Base-by-base conservation (phyloP, 2,797 vertebrate genomes). In the Poeciliopsis turneri region DNA sequence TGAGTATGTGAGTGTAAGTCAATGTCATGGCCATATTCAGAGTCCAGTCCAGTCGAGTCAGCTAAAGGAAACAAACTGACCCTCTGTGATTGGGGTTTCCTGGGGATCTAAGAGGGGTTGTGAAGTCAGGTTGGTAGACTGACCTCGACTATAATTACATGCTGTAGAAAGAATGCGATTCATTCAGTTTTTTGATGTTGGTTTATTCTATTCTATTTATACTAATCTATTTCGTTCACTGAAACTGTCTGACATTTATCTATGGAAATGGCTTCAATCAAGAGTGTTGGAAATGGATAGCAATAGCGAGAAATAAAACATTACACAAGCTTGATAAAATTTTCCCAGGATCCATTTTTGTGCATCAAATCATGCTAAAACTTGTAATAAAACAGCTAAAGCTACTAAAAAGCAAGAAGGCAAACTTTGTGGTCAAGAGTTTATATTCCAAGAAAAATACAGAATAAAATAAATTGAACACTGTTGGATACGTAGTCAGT, bases 1-100 rank as follows among this genome's bases (percentile, higher is more conserved):
- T 72, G 66, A 74, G 46, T 59, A 25, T 23, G 51, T 47, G 20
- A 61, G 71, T 5, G 47, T 45, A 81, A 68, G 55, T 81, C 76
- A 69, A 85, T 53, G 71, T 74, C 69, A 55, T 73, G 18, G 57
- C 36, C 30, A 18, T 45, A 15, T 64, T 85, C 51, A 83, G 74
- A 68, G n/a, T 70, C 53, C 55, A 15, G 46, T 51, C 51, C 23
- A 61, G 30, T 80, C 25, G n/a, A 25, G 73, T 70, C 53, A 47
- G 51, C 51, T 11, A 10, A 53, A 15, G 64, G 41, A 78, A 75
- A 39, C n/a, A 49, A 73, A 16, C 51, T 59, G 20, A 51, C 59
- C 25, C 25, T 16, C 39, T 51, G 18, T 72, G 75, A 75, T 68
- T 55, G 41, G n/a, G 53, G 23, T 73, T 73, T 13, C 46, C 11